Base-by-base conservation (phyloP, 2,797 vertebrate species). In the Austrolebias charrua region DNA sequence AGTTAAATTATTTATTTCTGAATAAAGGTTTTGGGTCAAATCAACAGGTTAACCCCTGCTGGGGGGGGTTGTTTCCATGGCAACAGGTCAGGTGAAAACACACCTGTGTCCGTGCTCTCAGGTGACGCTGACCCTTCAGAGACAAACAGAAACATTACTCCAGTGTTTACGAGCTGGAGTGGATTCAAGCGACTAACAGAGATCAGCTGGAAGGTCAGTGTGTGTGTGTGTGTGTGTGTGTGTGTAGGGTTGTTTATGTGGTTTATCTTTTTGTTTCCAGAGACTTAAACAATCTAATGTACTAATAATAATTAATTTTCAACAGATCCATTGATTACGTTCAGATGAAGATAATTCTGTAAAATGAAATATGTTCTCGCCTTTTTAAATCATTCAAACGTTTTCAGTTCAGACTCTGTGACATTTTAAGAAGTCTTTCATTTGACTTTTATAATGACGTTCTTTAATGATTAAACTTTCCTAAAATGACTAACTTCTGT, bases 131-230 rank as follows among this genome's bases (percentile, higher is more conserved):
- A 19, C 28, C 18, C 47, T 65, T 71, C 6, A 33, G 45, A 14
- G 60, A 14, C 38, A 44, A 53, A 19, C 47, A 38, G 48, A 55
- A 42, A 59, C 29, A 12, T 51, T 64, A 35, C 71, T 71, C 35
- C 58, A 2, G 64, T 65, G 79, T 80, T 78, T 63, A 72, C 67
- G 53, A 5, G 55, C 35, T 31, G 72, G 51, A 50, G 50, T 18
- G 15, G 60, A 60, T 70, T 58, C 40, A 35, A 57, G 28, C 18
- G 55, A 52, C 18, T 3, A 52, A 48, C 60, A 28, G 53, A 68
- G 35, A 18, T 59, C 54, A 11, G 11, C 38, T 6, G 28, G 6
- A 28, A 71, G 78, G 78, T 84, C 0, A 38, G 35, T 38, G 35
- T 38, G 35, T 10, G 35, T 38, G 35, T 24, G 40, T 43, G 19